Conservation (phyloP, 2,888 invertebrate genomes). For the Dryobotodes eremita region DNA sequence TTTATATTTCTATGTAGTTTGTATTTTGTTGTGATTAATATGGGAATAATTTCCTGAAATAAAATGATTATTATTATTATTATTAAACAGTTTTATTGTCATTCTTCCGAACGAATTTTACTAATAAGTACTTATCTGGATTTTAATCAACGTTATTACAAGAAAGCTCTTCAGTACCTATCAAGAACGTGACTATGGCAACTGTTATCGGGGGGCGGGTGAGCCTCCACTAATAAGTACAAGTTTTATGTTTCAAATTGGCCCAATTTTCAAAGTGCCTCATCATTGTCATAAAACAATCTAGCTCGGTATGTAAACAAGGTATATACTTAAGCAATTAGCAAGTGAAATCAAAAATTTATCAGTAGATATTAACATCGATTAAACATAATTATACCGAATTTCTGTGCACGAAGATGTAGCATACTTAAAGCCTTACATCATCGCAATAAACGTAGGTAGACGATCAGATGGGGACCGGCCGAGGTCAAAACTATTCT, state of each 20-base stretch:
- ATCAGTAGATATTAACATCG: conserved; percentile 50
- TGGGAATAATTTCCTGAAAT: no score
- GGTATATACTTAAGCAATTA: conserved; percentile 37
- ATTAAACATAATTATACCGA: conserved; percentile 52
- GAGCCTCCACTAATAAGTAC: conserved; percentile 26
- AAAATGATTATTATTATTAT: no score
- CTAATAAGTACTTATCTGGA: conserved; percentile 21
- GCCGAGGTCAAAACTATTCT: conserved; percentile 87
- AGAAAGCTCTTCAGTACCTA: conserved; percentile 16
- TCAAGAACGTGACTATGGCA: not conserved
- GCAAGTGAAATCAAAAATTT: conserved; percentile 40
- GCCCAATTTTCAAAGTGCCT: conserved; percentile 5
- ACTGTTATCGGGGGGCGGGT: not conserved
- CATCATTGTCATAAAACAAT: conserved; percentile 15
- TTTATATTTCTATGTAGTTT: no score
- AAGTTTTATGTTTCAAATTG: conserved; percentile 18
- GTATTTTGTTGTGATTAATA: no score
- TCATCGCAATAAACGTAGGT: conserved; percentile 68
- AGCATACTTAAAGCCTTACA: conserved; percentile 63
- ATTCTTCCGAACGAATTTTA: conserved; percentile 27
- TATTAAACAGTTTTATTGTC: not conserved
- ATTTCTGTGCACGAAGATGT: conserved; percentile 53
- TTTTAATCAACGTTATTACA: conserved; percentile 37
- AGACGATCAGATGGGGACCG: conserved; percentile 72
- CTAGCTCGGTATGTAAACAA: not conserved